Conservation (phyloP, 2,797 vertebrate genomes). For the Varecia variegata region DNA sequence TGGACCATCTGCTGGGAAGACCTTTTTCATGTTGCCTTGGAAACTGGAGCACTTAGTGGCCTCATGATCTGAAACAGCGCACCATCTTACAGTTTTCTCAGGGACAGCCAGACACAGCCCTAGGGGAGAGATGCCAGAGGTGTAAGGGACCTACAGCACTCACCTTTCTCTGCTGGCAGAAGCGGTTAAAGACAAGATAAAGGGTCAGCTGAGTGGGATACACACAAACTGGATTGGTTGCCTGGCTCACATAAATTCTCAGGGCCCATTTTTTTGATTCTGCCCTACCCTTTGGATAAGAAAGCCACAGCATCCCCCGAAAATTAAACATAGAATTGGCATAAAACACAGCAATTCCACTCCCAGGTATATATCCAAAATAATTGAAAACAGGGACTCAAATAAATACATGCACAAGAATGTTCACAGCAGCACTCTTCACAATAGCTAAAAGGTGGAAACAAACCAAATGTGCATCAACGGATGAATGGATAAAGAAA, state of each 20-base stretch:
- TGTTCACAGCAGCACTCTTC: not conserved
- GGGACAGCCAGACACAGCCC: constrained; percentile 33
- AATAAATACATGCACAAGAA: not conserved
- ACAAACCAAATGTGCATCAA: not conserved
- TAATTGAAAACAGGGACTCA: not conserved
- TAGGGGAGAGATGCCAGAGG: not conserved
- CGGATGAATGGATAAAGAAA: not conserved
- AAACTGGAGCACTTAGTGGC: constrained; percentile 81
- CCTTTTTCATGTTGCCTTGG: constrained; percentile 56
- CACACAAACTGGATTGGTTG: not conserved
- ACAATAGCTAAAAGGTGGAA: not conserved
- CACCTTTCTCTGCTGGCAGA: not conserved
- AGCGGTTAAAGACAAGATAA: not conserved
- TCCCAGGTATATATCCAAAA: not conserved
- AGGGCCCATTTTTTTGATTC: not conserved
- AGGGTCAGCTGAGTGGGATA: not conserved
- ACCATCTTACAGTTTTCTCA: constrained; percentile 80
- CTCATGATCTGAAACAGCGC: constrained; percentile 81
- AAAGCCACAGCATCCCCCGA: not conserved
- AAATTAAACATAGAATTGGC: not conserved
- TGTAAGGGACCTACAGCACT: not conserved
- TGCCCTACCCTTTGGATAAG: not conserved
- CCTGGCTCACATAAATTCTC: not conserved
- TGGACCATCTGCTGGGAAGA: not conserved
- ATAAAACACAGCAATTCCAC: not conserved